Evolutionary conservation across 1,140 invertebrate species (phyloP), one percentile per base, ranked within the genome.

Genomic region (Procambarus clarkii): DNA sequence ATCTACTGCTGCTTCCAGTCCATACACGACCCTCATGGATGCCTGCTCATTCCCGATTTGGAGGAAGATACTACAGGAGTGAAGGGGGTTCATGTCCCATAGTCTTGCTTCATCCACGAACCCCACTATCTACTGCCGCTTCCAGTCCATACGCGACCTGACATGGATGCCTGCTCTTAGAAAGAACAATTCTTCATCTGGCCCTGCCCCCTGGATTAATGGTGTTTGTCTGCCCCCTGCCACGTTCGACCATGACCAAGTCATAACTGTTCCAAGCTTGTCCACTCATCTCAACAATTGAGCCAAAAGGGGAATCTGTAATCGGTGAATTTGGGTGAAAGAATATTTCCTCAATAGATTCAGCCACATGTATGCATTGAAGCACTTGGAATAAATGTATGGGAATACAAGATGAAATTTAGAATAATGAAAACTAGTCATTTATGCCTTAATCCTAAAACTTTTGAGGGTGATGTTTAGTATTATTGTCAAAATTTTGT

Each of bases 211-310:
- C 7, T 64, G 60, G 60, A 15, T 64, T 64, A 18, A 34, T 34
- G 34, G 34, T 34, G 34, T 18, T 18, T 21, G 60, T 64, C 7
- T 64, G 60, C 3, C 60, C 34, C 60, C 60, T 64, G 60, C 60
- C 60, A 8, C 21, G 69, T 5, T 74, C 69, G n/a, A 34, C 69
- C 69, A 4, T 64, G 50, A 69, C 15, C 64, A 69, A 69, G 69
- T 74, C 69, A 69, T 3, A 74, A 34, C 2, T 34, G 24, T 74
- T 21, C 69, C 24, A 74, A 5, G 69, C n/a, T 74, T 2, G 24
- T 74, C 69, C n/a, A 74, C n/a, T n/a, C 69, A 74, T 74, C 69
- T 74, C 69, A 74, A 74, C 69, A 74, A 74, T 74, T 11, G 34
- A 74, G 69, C 69, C 69, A 74, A 74, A 74, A 34, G 60, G 60